Conservation (phyloP, 2,888 invertebrate genomes). For the Parascotia fuliginaria region DNA sequence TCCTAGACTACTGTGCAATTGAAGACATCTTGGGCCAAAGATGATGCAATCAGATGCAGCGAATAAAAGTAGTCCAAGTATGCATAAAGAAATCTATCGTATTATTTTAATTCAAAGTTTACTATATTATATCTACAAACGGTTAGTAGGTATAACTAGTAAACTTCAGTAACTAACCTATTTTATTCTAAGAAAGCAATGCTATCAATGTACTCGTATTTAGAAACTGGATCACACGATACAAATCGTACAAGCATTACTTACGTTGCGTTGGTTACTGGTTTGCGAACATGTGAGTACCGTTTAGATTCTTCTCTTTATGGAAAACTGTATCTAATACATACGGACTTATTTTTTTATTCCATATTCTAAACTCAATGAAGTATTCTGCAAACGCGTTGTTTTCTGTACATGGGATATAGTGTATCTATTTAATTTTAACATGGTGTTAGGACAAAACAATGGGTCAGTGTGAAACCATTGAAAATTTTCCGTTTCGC, state of each 20-base stretch:
- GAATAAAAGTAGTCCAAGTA: too few species aligned
- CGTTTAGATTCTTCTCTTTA: background rate
- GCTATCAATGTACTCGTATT: background rate
- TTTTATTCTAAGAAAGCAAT: background rate
- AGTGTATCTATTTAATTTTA: slow-evolving; percentile 37
- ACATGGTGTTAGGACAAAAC: slow-evolving; percentile 35
- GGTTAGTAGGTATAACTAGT: too few species aligned
- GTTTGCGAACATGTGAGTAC: background rate
- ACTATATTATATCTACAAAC: too few species aligned
- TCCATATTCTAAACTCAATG: slow-evolving; percentile 17
- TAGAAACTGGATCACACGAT: background rate
- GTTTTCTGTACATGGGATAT: slow-evolving; percentile 29
- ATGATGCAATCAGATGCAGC: too few species aligned
- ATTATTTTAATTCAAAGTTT: too few species aligned
- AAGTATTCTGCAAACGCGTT: slow-evolving; percentile 17
- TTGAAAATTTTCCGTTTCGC: slow-evolving; percentile 60
- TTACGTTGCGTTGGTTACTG: background rate
- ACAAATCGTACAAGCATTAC: background rate
- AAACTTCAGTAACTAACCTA: background rate
- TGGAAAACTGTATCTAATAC: slow-evolving; percentile 15
- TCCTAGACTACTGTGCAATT: too few species aligned
- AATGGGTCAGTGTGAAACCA: slow-evolving; percentile 46
- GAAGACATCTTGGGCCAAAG: too few species aligned
- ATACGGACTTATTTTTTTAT: slow-evolving; percentile 18
- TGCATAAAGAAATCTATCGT: too few species aligned